Evolutionary conservation across 2,113 vertebrate genomes (phyloP).

Genomic region (Oxygymnocypris stewartii): DNA sequence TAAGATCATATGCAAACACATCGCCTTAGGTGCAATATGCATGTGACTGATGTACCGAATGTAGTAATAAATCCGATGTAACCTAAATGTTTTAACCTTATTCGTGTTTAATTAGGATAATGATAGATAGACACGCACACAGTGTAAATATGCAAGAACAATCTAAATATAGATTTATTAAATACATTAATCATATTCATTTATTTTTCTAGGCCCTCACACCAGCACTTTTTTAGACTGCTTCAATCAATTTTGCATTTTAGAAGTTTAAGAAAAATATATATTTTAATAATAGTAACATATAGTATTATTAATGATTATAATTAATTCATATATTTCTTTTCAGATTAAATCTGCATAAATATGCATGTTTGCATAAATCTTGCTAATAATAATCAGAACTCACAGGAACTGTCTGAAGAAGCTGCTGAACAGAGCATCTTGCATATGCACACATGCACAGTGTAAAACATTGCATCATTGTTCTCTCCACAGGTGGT

Average conservation of each 20-base stretch:
- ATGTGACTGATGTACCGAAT: not conserved
- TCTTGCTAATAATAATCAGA: not conserved
- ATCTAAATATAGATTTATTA: not conserved
- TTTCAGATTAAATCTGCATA: not conserved
- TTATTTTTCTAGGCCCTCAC: not conserved
- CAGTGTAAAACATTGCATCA: not conserved
- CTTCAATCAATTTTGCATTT: not conserved
- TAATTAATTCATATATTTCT: not conserved
- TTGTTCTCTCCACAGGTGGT: constrained; percentile 82
- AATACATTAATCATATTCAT: not conserved
- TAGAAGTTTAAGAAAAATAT: not conserved
- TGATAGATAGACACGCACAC: not conserved
- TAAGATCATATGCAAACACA: not conserved
- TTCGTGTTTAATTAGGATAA: not conserved
- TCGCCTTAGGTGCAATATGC: not conserved
- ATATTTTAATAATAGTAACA: not conserved
- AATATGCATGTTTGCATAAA: not conserved
- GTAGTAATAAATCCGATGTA: not conserved
- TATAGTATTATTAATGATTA: not conserved
- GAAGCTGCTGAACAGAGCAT: not conserved
- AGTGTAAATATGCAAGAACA: not conserved
- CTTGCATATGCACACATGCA: not conserved
- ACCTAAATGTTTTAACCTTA: not conserved
- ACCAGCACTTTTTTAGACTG: not conserved
- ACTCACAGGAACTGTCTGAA: not conserved